Base-by-base conservation (phyloP, 2,888 invertebrate genomes). In the Smittia sp. region DNA sequence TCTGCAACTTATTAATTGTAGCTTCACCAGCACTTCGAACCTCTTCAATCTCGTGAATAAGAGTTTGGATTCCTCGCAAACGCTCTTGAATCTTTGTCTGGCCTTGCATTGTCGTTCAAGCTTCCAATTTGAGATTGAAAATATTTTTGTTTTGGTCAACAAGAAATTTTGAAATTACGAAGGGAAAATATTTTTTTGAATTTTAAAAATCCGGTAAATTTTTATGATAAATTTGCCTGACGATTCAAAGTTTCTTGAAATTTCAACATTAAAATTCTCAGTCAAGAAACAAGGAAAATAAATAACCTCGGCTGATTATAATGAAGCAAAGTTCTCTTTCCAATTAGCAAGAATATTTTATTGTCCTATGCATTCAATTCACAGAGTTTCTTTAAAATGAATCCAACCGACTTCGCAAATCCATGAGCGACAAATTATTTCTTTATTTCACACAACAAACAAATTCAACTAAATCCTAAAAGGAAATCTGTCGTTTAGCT, bases 1-100 rank as follows among this genome's bases (percentile, higher is more conserved):
- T 24, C 27, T 18, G 24, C 75, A 96, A 89, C 74, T 89, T 88
- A 70, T 89, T 89, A 74, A 96, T 86, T 74, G 92, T 93, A 74
- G 89, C 88, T 79, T 95, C 94, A 78, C 91, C 91, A 63, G 89
- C 86, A n/a, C 85, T 84, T 72, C 94, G 85, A 79, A 93, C 93
- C 68, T 87, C 87, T 80, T 94, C 93, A 77, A 95, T 90, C 73
- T 93, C 91, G 80, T 91, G 90, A 41, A 94, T 87, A 9, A 93
- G 81, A 62, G 88, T 85, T 77, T 92, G 90, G 13, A 96, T 83
- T 3, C 89, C 87, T 79, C 92, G 89, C 20, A 96, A 82, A 18
- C 93, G 87, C 77, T 96, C 95, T 88, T 94, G 83, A 13, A 86
- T 81, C 25, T 69, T 69, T 20, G 69, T 54, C n/a, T 69, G 69